Evolutionary conservation across 2,888 invertebrate species (phyloP).

Genomic region (Mythimna albipuncta): DNA sequence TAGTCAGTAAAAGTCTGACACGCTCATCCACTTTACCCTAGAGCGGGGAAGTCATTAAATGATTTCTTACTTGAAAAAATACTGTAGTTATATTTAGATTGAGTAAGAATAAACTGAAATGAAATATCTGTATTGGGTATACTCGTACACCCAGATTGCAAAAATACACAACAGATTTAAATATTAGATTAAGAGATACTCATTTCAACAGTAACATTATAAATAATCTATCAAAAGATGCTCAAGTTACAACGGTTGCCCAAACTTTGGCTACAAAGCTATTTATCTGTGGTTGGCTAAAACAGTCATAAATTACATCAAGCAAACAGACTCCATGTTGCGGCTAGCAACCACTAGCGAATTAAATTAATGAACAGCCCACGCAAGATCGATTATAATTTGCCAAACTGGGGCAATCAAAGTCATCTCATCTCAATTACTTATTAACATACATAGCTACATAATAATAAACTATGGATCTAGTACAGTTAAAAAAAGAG

Average conservation of each 20-base stretch:
- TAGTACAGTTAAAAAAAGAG: constrained; percentile 2
- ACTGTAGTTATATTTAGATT: no score
- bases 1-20: no score
- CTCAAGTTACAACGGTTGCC: not conserved
- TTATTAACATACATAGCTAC: constrained; percentile 12
- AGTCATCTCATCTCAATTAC: constrained; percentile 34
- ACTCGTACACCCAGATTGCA: not conserved
- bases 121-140: no score
- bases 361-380: constrained; percentile 10
- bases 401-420: constrained; percentile 30
- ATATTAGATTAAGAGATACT: no score
- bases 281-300: not conserved
- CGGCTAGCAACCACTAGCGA: constrained; percentile 9
- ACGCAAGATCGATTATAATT: constrained; percentile 30
- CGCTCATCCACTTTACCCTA: no score
- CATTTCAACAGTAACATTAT: not conserved
- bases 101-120: no score
- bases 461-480: not conserved
- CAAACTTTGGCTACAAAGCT: not conserved
- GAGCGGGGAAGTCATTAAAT: no score
- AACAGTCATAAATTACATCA: constrained; percentile 31
- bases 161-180: not conserved
- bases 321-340: constrained; percentile 10
- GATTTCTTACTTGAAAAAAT: no score
- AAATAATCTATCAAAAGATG: not conserved